phyloP scores from a whole-genome alignment of 1,140 invertebrate genomes.

The Bicyclus anynana region DNA sequence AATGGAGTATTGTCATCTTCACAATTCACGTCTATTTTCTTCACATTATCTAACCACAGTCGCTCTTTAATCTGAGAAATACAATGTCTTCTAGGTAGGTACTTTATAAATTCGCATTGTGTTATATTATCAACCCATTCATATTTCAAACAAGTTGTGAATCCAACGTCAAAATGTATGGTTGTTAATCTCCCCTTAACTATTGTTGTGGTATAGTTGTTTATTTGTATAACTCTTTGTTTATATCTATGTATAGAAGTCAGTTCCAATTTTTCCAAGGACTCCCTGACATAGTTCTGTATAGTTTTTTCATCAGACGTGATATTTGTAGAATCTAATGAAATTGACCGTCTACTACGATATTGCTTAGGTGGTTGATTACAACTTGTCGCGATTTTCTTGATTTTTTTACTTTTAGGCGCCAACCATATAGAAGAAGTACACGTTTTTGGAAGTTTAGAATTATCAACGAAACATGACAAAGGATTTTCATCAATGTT shows the following conservation, averaged over 20 bases:
- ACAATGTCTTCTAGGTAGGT: slow-evolving; percentile 71
- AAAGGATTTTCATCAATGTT: slow-evolving; percentile 29
- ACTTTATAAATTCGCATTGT: slow-evolving; percentile 54
- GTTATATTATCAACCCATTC: slow-evolving; percentile 50
- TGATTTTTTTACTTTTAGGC: slow-evolving; percentile 36
- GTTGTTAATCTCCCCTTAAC: slow-evolving; percentile 45
- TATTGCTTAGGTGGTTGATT: not conserved
- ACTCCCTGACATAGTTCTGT: slow-evolving; percentile 42
- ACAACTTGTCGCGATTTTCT: slow-evolving; percentile 37
- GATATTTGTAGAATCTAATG: slow-evolving; percentile 23
- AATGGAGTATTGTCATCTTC: slow-evolving; percentile 58
- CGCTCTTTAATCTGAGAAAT: slow-evolving; percentile 78
- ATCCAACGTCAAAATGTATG: slow-evolving; percentile 65
- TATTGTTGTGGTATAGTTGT: slow-evolving; percentile 51
- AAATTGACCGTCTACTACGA: slow-evolving; percentile 34
- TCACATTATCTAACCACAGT: slow-evolving; percentile 78
- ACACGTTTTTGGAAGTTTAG: slow-evolving; percentile 35
- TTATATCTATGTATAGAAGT: slow-evolving; percentile 51
- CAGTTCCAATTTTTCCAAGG: slow-evolving; percentile 58
- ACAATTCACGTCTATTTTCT: slow-evolving; percentile 74
- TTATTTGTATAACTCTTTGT: slow-evolving; percentile 49
- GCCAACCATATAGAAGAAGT: slow-evolving; percentile 42
- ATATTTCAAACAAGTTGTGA: slow-evolving; percentile 63
- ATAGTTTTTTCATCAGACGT: slow-evolving; percentile 38
- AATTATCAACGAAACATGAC: slow-evolving; percentile 33